Evolutionary conservation across 2,113 vertebrate species (phyloP).

Genomic region (Gnathonemus echidnorhynchus): DNA sequence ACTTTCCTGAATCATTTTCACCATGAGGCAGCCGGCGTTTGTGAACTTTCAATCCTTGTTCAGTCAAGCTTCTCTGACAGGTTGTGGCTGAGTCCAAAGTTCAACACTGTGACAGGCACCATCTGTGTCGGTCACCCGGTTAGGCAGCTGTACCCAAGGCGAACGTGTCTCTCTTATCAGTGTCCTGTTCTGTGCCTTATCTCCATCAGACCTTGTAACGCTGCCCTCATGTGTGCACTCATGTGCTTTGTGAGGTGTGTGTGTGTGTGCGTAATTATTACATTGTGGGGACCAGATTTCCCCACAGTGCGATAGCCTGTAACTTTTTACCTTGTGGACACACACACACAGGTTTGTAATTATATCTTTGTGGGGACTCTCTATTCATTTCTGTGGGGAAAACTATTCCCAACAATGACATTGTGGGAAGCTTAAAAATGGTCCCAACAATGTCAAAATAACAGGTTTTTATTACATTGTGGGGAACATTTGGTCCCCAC

Average conservation of each 20-base stretch:
- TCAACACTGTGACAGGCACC: background rate
- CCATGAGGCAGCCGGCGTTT: background rate
- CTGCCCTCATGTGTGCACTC: background rate
- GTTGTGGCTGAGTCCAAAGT: background rate
- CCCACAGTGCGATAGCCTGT: background rate
- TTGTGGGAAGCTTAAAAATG: no score
- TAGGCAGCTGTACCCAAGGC: background rate
- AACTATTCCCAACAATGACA: no score
- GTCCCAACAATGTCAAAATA: no score
- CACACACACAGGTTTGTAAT: background rate
- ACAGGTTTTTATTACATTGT: no score
- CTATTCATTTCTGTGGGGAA: no score
- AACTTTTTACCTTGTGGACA: background rate
- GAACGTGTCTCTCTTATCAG: background rate
- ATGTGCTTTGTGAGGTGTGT: background rate
- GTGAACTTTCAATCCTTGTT: background rate
- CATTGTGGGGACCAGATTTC: background rate
- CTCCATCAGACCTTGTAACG: background rate
- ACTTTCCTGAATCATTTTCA: background rate
- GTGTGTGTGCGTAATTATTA: background rate
- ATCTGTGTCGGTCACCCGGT: background rate
- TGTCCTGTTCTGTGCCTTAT: background rate
- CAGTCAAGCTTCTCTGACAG: background rate
- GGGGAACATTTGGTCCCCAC: no score
- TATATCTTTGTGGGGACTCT: no score